phyloP scores from a whole-genome alignment of 1,140 invertebrate species.

The Temnothorax longispinosus region DNA sequence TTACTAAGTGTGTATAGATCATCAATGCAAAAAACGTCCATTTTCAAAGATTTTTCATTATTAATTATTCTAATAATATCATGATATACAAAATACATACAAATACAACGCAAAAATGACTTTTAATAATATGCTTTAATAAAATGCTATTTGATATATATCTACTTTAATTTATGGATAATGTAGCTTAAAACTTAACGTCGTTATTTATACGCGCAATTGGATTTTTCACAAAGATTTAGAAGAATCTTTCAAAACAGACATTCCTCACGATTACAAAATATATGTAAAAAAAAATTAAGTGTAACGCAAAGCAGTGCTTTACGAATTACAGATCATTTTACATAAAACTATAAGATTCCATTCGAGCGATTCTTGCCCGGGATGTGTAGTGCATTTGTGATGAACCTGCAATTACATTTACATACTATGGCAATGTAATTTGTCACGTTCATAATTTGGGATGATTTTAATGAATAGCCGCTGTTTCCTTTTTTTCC shows the following conservation, averaged over 20 bases:
- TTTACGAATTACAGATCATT: slow-evolving; percentile 46
- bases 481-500: slow-evolving; percentile 18
- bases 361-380: slow-evolving; percentile 8
- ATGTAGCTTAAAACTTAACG: slow-evolving; percentile 1
- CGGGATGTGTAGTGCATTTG: neutral
- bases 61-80: neutral
- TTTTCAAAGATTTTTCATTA: slow-evolving; percentile 22
- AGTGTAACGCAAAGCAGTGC: slow-evolving; percentile 25
- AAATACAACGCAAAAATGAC: neutral
- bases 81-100: neutral
- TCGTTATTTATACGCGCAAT: neutral
- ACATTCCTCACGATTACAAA: slow-evolving; percentile 37
- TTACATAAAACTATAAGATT: slow-evolving; percentile 52
- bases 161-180: slow-evolving; percentile 13
- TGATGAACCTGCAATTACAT: slow-evolving; percentile 31
- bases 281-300: slow-evolving; percentile 41
- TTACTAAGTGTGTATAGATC: slow-evolving; percentile 33
- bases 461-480: neutral
- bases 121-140: slow-evolving; percentile 5
- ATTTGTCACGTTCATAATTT: slow-evolving; percentile 2
- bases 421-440: slow-evolving; percentile 40
- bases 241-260: slow-evolving; percentile 37
- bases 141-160: neutral
- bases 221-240: neutral
- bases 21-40: slow-evolving; percentile 39